A percentile compares a stretch with the other conserved stretches of the same genome.
Evolutionary conservation across 2,888 invertebrate species (phyloP).

Genomic region (Tetragnatha montana): DNA sequence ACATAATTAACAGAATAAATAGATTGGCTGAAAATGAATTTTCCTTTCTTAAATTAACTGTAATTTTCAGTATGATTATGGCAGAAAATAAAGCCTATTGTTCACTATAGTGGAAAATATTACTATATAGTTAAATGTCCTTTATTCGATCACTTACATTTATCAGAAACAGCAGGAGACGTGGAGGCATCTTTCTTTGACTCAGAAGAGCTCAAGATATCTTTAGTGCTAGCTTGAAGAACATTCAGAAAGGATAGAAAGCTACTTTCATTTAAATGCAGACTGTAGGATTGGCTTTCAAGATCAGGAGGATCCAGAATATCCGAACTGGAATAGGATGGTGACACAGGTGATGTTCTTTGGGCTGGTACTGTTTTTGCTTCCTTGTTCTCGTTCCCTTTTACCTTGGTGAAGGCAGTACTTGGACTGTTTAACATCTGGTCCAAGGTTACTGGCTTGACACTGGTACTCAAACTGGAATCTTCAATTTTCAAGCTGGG

Average conservation of each 20-base stretch:
- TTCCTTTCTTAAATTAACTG: not conserved
- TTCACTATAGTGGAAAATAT: not conserved
- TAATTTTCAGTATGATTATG: not conserved
- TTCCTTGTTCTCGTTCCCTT: slow-evolving; percentile 30
- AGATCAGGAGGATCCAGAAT: slow-evolving; percentile 58
- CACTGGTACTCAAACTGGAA: slow-evolving; percentile 26
- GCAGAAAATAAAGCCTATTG: not conserved
- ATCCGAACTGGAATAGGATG: slow-evolving; percentile 39
- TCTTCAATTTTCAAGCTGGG: slow-evolving; percentile 40
- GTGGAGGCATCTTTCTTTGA: slow-evolving; percentile 57
- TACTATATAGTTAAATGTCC: too few relatives aligned
- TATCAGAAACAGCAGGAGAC: slow-evolving; percentile 51
- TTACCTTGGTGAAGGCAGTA: slow-evolving; percentile 34
- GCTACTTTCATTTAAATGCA: slow-evolving; percentile 65
- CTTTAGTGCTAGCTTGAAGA: slow-evolving; percentile 39
- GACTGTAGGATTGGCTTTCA: slow-evolving; percentile 66
- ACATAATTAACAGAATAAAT: not conserved
- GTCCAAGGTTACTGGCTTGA: slow-evolving; percentile 50
- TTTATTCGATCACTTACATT: slow-evolving; percentile 30
- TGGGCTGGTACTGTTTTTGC: slow-evolving; percentile 30
- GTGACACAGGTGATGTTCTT: slow-evolving; percentile 11
- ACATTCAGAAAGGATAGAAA: slow-evolving; percentile 65
- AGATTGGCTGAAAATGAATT: not conserved
- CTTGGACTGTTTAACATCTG: slow-evolving; percentile 49
- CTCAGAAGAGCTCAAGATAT: slow-evolving; percentile 29